Percentiles rank a stretch among this genome's conserved stretches.
Conservation (phyloP, 2,113 vertebrate species). For the Bombycilla garrulus region DNA sequence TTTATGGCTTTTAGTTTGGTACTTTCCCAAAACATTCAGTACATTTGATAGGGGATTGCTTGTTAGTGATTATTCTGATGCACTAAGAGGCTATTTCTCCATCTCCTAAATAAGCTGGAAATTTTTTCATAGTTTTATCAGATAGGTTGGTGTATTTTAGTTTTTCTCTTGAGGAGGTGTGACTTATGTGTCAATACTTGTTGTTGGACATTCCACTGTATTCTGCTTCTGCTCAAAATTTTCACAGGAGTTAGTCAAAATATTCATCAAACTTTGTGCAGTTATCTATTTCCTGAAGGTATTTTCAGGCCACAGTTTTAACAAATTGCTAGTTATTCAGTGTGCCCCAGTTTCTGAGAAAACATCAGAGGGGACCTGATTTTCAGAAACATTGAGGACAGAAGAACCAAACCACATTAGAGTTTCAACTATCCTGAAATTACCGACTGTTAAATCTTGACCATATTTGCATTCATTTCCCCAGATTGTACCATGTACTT, state of each 20-base stretch:
- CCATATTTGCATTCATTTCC: neutral
- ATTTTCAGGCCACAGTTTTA: slow-evolving; percentile 3
- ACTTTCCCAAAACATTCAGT: neutral
- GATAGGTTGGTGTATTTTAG: neutral
- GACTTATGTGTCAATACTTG: neutral
- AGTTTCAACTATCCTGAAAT: neutral
- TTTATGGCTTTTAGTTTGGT: neutral
- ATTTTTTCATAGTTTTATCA: neutral
- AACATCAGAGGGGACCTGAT: slow-evolving; percentile 35
- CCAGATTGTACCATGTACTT: neutral
- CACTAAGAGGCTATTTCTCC: neutral
- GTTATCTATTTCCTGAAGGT: slow-evolving; percentile 1
- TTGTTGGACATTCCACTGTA: neutral
- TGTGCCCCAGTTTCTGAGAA: slow-evolving; percentile 12
- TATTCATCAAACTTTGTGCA: neutral
- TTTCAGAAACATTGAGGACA: slow-evolving; percentile 31
- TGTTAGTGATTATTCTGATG: neutral
- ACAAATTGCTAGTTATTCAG: neutral
- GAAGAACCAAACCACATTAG: neutral
- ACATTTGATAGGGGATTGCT: neutral
- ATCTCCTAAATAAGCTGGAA: neutral
- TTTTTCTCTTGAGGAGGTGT: neutral
- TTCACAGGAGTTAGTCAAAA: neutral
- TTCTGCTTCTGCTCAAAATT: neutral
- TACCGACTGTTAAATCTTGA: neutral